Evolutionary conservation across 1,140 invertebrate species (phyloP).

Genomic region (Drosophila orena): DNA sequence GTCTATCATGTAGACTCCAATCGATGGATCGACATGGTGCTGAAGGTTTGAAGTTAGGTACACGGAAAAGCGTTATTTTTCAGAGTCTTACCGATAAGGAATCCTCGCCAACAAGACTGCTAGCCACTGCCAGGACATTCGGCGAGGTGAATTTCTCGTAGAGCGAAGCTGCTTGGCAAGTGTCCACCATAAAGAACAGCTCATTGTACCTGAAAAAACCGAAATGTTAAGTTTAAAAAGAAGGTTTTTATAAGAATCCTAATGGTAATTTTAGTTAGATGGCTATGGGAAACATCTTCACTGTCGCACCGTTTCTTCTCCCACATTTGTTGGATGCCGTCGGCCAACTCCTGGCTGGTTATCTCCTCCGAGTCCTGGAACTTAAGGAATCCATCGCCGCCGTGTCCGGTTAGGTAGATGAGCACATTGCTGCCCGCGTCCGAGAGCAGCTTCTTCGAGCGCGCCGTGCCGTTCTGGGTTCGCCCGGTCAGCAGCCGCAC

Average conservation of each 20-base stretch:
- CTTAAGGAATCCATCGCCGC: constrained; percentile 99
- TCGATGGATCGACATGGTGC: constrained; percentile 98
- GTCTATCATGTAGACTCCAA: constrained; percentile 99
- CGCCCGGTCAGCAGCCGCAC: constrained; percentile 97
- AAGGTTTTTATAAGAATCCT: neutral
- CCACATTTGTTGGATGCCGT: constrained; percentile 99
- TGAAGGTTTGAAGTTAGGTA: neutral
- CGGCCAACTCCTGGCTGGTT: constrained; percentile 98
- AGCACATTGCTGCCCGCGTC: constrained; percentile 99
- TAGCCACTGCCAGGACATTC: constrained; percentile 98
- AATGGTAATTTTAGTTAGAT: too few species aligned
- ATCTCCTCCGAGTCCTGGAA: constrained; percentile 99
- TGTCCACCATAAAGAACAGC: constrained; percentile 99
- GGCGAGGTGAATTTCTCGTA: constrained; percentile 99
- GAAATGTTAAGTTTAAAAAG: neutral
- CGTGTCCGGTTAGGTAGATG: constrained; percentile 98
- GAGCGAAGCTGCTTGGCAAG: constrained; percentile 99
- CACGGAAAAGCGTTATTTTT: neutral
- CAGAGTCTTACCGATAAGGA: constrained; percentile 92
- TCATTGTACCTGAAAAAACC: constrained; percentile 94
- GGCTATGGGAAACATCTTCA: too few species aligned
- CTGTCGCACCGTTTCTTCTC: constrained; percentile 93
- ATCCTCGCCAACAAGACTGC: constrained; percentile 98
- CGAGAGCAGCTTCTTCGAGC: constrained; percentile 97
- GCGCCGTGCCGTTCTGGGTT: constrained; percentile 94